A percentile compares a stretch with the other conserved stretches of the same genome.
phyloP scores from a whole-genome alignment of 2,888 invertebrate genomes.

The Xanthia icteritia region DNA sequence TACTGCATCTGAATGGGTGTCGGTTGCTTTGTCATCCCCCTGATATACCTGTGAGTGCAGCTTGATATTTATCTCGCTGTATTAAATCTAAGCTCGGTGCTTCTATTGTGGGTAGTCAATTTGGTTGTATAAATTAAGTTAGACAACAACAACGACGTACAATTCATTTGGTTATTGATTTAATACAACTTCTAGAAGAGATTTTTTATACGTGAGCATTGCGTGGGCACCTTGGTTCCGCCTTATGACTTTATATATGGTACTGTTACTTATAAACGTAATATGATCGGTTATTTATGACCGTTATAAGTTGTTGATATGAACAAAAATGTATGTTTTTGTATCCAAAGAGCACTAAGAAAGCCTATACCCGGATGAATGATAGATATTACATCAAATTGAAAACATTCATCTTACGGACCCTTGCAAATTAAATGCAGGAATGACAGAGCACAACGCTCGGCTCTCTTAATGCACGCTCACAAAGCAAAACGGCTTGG shows the following conservation, averaged over 20 bases:
- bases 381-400: slow-evolving; percentile 67
- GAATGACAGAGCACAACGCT: slow-evolving; percentile 88
- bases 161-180: background rate
- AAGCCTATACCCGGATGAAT: slow-evolving; percentile 16
- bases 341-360: background rate
- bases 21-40: slow-evolving; percentile 77
- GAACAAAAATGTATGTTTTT: background rate
- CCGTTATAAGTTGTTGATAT: too few species aligned
- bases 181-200: background rate
- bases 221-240: background rate
- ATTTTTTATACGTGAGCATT: background rate
- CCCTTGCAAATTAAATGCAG: slow-evolving; percentile 87
- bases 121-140: background rate
- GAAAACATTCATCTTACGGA: slow-evolving; percentile 79
- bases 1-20: slow-evolving; percentile 83
- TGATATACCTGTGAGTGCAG: slow-evolving; percentile 62
- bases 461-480: slow-evolving; percentile 87
- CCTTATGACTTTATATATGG: background rate
- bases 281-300: background rate
- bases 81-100: slow-evolving; percentile 44
- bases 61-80: slow-evolving; percentile 42
- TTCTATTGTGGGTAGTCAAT: background rate
- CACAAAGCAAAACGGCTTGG: slow-evolving; percentile 89
- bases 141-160: background rate
- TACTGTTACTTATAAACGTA: background rate